These are phyloP conservation scores for Aix galericulata DNA, from an alignment of 2,113 vertebrate genomes.

Conservation along the genomic window DNA sequence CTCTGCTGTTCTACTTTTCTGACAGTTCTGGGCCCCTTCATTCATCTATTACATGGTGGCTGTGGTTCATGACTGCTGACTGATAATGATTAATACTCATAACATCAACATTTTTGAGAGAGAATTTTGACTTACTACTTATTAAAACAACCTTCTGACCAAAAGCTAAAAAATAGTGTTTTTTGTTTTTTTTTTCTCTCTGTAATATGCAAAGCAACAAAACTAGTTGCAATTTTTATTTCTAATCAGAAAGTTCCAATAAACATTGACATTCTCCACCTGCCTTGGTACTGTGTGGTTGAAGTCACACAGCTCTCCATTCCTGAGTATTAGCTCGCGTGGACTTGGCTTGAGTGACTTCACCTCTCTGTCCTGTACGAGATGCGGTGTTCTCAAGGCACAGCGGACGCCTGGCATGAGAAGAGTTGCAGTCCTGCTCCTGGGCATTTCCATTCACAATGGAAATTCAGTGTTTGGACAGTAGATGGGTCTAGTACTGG, in stretches of 20 bases:
- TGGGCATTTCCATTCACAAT: neutral
- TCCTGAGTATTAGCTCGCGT: neutral
- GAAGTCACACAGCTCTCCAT: neutral
- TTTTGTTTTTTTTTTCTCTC: no score
- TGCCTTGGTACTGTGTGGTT: neutral
- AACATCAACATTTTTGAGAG: neutral
- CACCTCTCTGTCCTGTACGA: neutral
- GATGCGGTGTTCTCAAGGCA: neutral
- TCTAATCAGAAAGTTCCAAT: neutral
- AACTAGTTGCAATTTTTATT: neutral
- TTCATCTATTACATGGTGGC: neutral
- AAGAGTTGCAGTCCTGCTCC: neutral
- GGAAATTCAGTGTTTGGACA: neutral
- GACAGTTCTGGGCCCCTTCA: neutral
- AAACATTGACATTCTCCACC: neutral
- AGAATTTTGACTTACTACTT: neutral
- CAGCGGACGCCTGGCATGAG: rapidly evolving
- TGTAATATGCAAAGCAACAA: neutral
- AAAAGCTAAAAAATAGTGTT: neutral
- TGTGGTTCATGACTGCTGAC: neutral
- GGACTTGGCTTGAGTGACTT: neutral
- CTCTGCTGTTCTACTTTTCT: neutral
- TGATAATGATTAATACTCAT: neutral
- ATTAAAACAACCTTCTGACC: neutral
- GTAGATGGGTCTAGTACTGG: neutral